Percentiles rank a stretch among this genome's conserved stretches.
These are phyloP conservation scores for Dascillus cervinus DNA, from an alignment of 2,888 invertebrate genomes.

Conservation along the genomic window DNA sequence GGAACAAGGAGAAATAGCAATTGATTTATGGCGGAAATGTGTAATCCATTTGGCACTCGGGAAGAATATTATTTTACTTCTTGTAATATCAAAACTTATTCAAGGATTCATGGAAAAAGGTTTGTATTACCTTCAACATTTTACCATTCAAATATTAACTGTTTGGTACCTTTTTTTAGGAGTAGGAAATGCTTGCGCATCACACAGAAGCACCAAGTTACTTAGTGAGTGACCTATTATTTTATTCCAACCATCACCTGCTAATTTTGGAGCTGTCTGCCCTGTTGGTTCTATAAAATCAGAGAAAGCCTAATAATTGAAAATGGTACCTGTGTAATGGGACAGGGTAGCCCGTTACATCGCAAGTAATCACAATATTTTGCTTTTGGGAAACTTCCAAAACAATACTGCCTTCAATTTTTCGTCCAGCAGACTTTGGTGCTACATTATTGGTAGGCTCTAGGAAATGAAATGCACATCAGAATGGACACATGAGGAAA, in stretches of 20 bases:
- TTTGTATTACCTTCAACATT: too few species aligned
- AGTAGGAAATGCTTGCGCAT: conserved; percentile 50
- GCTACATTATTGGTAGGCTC: conserved; percentile 63
- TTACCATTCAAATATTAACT: too few species aligned
- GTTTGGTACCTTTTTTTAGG: conserved; percentile 53
- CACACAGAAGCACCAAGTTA: conserved; percentile 43
- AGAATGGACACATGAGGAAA: too few species aligned
- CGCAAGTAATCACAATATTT: conserved; percentile 29
- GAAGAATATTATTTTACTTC: conserved; percentile 5
- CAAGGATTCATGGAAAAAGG: too few species aligned
- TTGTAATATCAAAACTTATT: too few species aligned
- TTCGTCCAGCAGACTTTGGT: conserved; percentile 46
- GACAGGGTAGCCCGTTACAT: conserved; percentile 40
- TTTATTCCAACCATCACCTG: conserved; percentile 51
- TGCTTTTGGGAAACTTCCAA: neutral
- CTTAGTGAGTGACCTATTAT: conserved; percentile 25
- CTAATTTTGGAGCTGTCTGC: conserved; percentile 45
- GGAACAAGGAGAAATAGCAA: conserved; percentile 47
- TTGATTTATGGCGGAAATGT: neutral
- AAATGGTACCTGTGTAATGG: conserved; percentile 36
- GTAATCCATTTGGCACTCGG: neutral
- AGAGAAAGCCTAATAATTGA: conserved; percentile 7
- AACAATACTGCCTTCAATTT: conserved; percentile 19
- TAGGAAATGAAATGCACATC: conserved; percentile 41
- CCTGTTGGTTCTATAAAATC: conserved; percentile 46